Evolutionary conservation across 2,113 vertebrate genomes (phyloP).

Genomic region (Gymnogyps californianus): DNA sequence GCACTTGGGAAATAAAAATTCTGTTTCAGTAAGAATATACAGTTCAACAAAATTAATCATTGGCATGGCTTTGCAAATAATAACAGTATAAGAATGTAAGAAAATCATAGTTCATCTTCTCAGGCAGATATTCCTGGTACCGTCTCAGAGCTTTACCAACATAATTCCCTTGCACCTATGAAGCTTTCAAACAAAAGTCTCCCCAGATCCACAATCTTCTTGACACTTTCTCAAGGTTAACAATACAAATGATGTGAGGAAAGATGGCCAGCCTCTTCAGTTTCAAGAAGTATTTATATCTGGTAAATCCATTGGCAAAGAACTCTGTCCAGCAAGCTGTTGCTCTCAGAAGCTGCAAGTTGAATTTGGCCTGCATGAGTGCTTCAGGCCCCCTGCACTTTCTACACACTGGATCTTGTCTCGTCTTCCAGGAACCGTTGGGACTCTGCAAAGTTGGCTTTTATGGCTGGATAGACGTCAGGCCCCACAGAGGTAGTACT

Average conservation of each 20-base stretch:
- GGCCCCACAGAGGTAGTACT: background rate
- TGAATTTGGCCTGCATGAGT: background rate
- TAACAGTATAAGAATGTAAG: background rate
- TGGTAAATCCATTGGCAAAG: background rate
- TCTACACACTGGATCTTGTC: background rate
- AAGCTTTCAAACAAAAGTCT: background rate
- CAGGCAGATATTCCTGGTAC: background rate
- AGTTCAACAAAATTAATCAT: background rate
- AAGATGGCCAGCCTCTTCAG: background rate
- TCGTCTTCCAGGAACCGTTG: background rate
- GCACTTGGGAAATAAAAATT: background rate
- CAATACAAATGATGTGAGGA: background rate
- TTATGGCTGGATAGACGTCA: accelerated
- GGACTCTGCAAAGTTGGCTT: background rate
- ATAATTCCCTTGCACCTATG: background rate
- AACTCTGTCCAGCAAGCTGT: background rate
- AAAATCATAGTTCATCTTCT: background rate
- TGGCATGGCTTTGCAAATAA: background rate
- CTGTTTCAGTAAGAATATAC: background rate
- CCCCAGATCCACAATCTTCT: background rate
- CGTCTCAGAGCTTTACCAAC: accelerated
- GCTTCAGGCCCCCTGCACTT: background rate
- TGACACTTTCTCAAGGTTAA: background rate
- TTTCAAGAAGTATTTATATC: background rate
- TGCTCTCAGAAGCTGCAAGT: background rate